Base-by-base conservation (phyloP, 2,113 vertebrate species). In the Sprattus sprattus region DNA sequence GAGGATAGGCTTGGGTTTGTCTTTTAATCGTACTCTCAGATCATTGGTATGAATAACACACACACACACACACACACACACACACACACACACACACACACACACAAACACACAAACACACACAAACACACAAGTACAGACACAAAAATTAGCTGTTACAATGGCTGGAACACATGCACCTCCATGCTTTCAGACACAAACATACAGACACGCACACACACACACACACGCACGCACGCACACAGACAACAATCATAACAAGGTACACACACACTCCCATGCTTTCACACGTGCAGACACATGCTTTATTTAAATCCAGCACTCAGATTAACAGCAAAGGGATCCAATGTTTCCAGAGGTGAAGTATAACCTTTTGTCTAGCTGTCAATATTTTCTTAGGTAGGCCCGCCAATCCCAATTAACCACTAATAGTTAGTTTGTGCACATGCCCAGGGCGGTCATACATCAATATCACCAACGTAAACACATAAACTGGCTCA, bases 201-300 rank as follows among this genome's bases (percentile, higher is more conserved):
- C 54, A 1, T 13, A 4, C 54, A 18, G 5, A 71, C 60, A 64
- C 22, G 10, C 64, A 71, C n/a, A 71, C 1, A 71, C 64, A 71
- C 64, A 71, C 64, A 71, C n/a, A 71, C 57, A 28, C 0, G 75
- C 83, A 84, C 57, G 75, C 83, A 84, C 64, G 32, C n/a, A 28
- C 64, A 84, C 60, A 22, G 1, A 13, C 28, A 64, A 54, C 32
- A 57, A 6, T 25, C 25, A 45, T 10, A 81, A 44, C 18, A n/a
- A 39, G 39, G 39, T 39, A 81, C 28, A 81, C 13, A 81, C 80
- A 81, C 28, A 45, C 39, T 52, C 16, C n/a, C 46, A 46, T 18
- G 46, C 18, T 3, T 6, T 7, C 22, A 39, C 39, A 39, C 39
- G 2, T 39, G 39, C 64, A 25, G 8, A 22, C 57, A 22, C 57